Evolutionary conservation across 1,140 invertebrate species (phyloP).

Genomic region (Coelopa frigida): DNA sequence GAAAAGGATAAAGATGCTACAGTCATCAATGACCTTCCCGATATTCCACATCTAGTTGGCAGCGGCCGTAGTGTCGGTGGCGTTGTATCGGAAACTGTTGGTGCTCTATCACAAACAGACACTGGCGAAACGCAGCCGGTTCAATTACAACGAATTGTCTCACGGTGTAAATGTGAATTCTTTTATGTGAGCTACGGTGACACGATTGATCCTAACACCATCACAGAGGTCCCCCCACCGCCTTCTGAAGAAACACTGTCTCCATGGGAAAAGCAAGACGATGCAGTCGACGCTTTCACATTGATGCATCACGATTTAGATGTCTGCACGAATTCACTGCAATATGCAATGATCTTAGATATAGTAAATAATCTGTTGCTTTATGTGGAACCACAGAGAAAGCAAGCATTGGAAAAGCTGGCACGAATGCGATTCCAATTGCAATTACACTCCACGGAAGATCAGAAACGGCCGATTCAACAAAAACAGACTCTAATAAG

Average conservation of each 20-base stretch:
- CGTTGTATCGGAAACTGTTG: constrained; percentile 87
- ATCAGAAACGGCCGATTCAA: constrained; percentile 86
- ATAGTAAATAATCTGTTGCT: constrained; percentile 95
- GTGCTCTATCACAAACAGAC: constrained; percentile 59
- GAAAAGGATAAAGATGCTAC: constrained; percentile 81
- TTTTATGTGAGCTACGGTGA: constrained; percentile 94
- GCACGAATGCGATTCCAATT: constrained; percentile 90
- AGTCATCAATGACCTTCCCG: constrained; percentile 68
- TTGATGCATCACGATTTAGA: constrained; percentile 97
- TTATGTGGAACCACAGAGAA: constrained; percentile 92
- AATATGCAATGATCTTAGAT: constrained; percentile 94
- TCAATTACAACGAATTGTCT: constrained; percentile 91
- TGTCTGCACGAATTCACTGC: constrained; percentile 92
- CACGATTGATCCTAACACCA: constrained; percentile 60
- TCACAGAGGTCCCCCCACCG: constrained; percentile 58
- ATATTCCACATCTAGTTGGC: constrained; percentile 83
- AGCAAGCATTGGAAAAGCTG: constrained; percentile 80
- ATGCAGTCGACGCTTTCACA: constrained; percentile 93
- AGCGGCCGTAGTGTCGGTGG: constrained; percentile 94
- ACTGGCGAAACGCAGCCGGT: constrained; percentile 43
- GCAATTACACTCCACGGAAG: constrained; percentile 80
- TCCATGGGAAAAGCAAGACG: constrained; percentile 70
- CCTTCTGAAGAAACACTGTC: constrained; percentile 60
- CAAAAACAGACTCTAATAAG: constrained; percentile 80
- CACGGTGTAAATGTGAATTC: constrained; percentile 94